Base-by-base conservation (phyloP, 2,113 vertebrate species). In the Peromyscus maniculatus region DNA sequence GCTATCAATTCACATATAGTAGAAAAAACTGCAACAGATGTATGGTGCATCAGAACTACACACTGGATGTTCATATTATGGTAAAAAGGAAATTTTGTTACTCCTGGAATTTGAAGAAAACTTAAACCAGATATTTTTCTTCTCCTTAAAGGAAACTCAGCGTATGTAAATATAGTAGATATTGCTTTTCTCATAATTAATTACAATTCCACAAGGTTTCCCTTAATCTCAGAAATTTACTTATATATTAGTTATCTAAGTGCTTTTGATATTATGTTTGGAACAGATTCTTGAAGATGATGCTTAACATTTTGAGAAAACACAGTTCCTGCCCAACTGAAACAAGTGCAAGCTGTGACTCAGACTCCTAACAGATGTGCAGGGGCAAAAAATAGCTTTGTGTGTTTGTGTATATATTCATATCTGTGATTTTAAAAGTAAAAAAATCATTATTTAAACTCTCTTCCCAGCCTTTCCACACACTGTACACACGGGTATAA, bases 281-380 rank as follows among this genome's bases (percentile, higher is more conserved):
- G 72, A 97, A 87, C 7, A 36, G 5, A 89, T 86, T 33, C 46
- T 36, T 89, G 62, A 21, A 89, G 13, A 22, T 89, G 84, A 52
- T 78, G 15, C n/a, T 80, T 91, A 96, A 62, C 62, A 96, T 94
- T 96, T 97, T 66, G 87, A 88, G 91, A 91, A 91, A 95, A 96
- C 43, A 89, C 0, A 72, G 46, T 79, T 94, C 33, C 83, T 95
- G 69, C 64, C 46, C 89, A 91, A 87, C 13, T 91, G 67, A 93
- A 89, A 59, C 57, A 91, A 87, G n/a, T 55, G 0, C 24, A 89
- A 84, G 36, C 82, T 93, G n/a, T 96, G 91, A 94, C 46, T 94
- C 83, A 94, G 21, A 95, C 66, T 96, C 67, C 62, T 75, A 43
- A 79, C 90, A 97, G 64, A 90, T 94, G 75, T 94, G 66, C 5